Evolutionary conservation across 2,797 vertebrate genomes (phyloP), one percentile per base, ranked within the genome.

Genomic region (Pseudomugil tenellus): DNA sequence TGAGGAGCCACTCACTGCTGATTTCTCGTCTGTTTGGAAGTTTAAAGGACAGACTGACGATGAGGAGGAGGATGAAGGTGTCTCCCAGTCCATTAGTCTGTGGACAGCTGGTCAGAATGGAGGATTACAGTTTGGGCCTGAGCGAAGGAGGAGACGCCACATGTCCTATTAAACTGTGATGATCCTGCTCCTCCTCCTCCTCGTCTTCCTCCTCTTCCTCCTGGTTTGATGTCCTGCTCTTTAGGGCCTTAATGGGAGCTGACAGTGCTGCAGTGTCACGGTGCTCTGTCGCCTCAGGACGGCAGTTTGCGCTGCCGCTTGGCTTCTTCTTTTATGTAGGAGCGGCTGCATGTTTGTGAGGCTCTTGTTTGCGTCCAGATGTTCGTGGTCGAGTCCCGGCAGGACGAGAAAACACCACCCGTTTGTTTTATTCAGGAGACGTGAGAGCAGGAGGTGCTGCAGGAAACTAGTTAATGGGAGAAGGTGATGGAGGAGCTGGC

Each of bases 81-180:
- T 10, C 41, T 43, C 35, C 35, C 41, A 63, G 74, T 71, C 79
- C 88, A 84, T 92, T 92, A 90, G 88, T 87, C 83, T 63, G 71
- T 67, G 65, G 80, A 92, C 92, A 93, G 93, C 92, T 92, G 92
- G 91, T 87, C 88, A 87, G 92, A 93, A 93, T 93, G 85, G 82
- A 80, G 85, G 79, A 92, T 89, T 87, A 88, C 87, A 83, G 85
- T 92, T 91, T 92, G 91, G 91, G 87, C 82, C 80, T 48, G 80
- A 84, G 91, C 77, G 85, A 41, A 72, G 79, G 74, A 79, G 77
- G 77, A 77, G 86, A 83, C 34, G 86, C 89, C 89, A 91, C 87
- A 90, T 91, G 91, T 90, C 89, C 82, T 87, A 93, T 94, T 92
- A 93, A 93, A 93, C 89, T 84, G 88, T 92, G 89, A 93, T 91